Evolutionary conservation across 2,888 invertebrate species (phyloP).

Genomic region (Zelleria hepariella): DNA sequence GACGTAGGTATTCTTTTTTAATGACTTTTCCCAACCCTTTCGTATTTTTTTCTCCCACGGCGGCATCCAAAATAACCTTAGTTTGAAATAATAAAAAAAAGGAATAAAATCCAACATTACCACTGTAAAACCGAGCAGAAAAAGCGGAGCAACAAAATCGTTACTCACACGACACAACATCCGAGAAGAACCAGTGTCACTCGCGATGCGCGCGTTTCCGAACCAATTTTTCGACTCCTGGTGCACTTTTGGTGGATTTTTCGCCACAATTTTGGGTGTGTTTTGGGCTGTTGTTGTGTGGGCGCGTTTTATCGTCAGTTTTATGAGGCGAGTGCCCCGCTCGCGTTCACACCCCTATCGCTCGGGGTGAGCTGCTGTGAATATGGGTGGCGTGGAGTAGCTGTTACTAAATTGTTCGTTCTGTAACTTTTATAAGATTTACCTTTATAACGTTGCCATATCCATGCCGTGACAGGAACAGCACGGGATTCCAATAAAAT

Average conservation of each 20-base stretch:
- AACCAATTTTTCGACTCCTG: background rate
- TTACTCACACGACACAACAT: slow-evolving; percentile 37
- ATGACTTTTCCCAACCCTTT: too few species aligned
- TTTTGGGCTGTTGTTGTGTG: slow-evolving; percentile 33
- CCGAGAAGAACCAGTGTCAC: slow-evolving; percentile 5
- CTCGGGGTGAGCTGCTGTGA: slow-evolving; percentile 47
- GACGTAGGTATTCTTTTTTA: too few species aligned
- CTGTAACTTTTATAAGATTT: background rate
- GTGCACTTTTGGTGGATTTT: background rate
- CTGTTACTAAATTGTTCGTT: background rate
- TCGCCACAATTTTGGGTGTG: slow-evolving; percentile 11
- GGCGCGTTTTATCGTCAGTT: slow-evolving; percentile 46
- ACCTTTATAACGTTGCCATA: too few species aligned
- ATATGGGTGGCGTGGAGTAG: slow-evolving; percentile 29
- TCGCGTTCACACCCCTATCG: slow-evolving; percentile 60
- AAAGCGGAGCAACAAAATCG: slow-evolving; percentile 38
- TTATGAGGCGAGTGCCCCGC: slow-evolving; percentile 44
- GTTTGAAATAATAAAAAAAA: too few species aligned
- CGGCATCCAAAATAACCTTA: too few species aligned
- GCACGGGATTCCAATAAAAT: too few species aligned
- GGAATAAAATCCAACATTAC: too few species aligned
- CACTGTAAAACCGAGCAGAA: too few species aligned
- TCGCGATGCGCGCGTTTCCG: background rate
- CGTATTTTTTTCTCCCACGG: too few species aligned
- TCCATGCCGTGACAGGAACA: too few species aligned